Base-by-base conservation (phyloP, 2,888 invertebrate species). In the Cryptus viduatorius region DNA sequence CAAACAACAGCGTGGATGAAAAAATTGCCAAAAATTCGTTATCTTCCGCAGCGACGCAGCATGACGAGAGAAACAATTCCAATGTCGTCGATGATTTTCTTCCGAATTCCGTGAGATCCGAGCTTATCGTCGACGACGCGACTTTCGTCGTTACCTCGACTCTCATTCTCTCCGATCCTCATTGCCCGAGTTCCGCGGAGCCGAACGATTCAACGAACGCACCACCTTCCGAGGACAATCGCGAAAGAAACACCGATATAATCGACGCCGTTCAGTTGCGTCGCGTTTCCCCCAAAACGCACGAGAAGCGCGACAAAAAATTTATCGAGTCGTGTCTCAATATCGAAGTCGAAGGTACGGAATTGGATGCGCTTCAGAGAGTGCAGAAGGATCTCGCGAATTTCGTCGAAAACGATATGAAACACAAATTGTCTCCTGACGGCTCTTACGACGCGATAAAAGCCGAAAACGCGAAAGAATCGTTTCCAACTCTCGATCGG, bases 191-290 rank as follows among this genome's bases (percentile, higher is more conserved):
- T 46, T 86, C 88, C 77, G 61, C 69, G 7, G 14, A 14, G 0
- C 67, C 46, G 4, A 69, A 69, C 48, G 37, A 69, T 37, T 2
- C 37, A 37, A 37, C 37, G 24, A 7, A 12, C 19, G 2, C 48
- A 29, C 29, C 8, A 61, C 67, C 59, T 14, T 29, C 14, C 4
- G 90, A 91, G 53, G 89, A 89, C 1, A 87, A 83, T 79, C 85
- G 85, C 53, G 89, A 91, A 37, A 88, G 90, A 56, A 93, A 93
- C 69, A 92, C 92, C 0, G 93, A 93, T 68, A 90, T 93, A 3
- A 91, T 93, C 5, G 92, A 93, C 50, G 92, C 93, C 4, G 91
- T 93, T 5, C 91, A 93, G 42, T 75, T 93, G 10, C 90, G 92
- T 42, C 89, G 92, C 50, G 88, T 93, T 24, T 86, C 88, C 37